These are phyloP conservation scores for Acipenser oxyrinchus DNA, from an alignment of 2,797 vertebrate species.

Conservation along the genomic window DNA sequence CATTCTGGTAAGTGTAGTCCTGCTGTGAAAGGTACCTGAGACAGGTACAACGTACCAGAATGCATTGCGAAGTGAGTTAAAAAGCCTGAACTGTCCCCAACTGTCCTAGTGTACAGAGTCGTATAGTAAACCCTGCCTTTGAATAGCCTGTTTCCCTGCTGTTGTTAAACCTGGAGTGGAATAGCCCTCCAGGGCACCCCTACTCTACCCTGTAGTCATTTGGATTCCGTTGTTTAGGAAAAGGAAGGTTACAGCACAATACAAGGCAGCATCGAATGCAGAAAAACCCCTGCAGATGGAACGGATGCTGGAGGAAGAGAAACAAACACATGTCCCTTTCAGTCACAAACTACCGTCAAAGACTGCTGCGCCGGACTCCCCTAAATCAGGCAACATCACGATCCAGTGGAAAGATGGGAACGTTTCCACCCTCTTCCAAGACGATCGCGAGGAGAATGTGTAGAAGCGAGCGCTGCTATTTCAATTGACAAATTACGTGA, in stretches of 20 bases:
- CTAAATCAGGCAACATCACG: constrained; percentile 43
- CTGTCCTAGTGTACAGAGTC: no score
- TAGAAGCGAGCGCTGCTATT: constrained; percentile 15
- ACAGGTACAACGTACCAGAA: no score
- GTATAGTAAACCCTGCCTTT: no score
- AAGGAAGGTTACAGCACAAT: constrained; percentile 53
- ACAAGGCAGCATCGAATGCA: constrained; percentile 35
- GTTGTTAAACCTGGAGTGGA: no score
- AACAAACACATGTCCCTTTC: background rate
- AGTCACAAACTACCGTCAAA: background rate
- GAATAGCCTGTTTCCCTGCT: no score
- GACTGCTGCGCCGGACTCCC: constrained; percentile 21
- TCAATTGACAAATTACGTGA: background rate
- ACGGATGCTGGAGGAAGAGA: constrained; percentile 6
- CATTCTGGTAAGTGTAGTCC: no score
- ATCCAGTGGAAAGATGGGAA: constrained; percentile 68
- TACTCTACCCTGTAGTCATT: no score
- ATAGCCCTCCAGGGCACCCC: no score
- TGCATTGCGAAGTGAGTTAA: no score
- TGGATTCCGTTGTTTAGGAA: constrained; percentile 49
- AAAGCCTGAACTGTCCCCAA: no score
- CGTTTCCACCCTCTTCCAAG: constrained; percentile 46
- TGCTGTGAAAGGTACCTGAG: no score
- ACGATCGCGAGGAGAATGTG: constrained; percentile 25
- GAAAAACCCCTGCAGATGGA: constrained; percentile 34